Evolutionary conservation across 1,140 invertebrate species (phyloP).

Genomic region (Manduca sexta): DNA sequence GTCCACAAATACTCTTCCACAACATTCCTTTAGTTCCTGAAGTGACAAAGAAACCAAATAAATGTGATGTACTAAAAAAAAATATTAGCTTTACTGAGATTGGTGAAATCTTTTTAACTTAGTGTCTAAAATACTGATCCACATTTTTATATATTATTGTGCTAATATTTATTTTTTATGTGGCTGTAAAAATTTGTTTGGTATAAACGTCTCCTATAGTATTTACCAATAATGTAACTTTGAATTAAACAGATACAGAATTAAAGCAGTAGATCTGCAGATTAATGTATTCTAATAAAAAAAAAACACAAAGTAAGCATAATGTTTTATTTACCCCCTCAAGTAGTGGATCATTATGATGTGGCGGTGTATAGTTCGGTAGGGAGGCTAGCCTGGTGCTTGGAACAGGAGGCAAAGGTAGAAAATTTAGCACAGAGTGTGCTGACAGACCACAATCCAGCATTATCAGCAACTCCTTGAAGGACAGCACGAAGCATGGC

Average conservation of each 20-base stretch:
- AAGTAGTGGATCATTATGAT: conserved; percentile 83
- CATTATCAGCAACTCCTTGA: conserved; percentile 95
- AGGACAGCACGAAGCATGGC: conserved; percentile 94
- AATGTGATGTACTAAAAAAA: too few relatives aligned
- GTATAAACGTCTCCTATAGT: too few relatives aligned
- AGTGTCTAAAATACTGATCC: too few relatives aligned
- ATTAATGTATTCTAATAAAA: too few relatives aligned
- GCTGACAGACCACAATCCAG: conserved; percentile 95
- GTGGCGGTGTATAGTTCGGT: conserved; percentile 84
- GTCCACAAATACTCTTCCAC: conserved; percentile 92
- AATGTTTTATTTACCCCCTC: conserved; percentile 67
- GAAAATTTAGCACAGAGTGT: conserved; percentile 90
- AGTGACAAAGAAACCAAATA: neutral
- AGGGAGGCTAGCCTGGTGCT: conserved; percentile 83
- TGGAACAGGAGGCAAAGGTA: conserved; percentile 93
- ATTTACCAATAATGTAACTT: too few relatives aligned
- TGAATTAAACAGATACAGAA: too few relatives aligned
- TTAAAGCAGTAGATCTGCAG: too few relatives aligned
- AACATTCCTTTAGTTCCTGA: conserved; percentile 94
- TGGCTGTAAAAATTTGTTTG: too few relatives aligned
- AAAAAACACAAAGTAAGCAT: neutral
- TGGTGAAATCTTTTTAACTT: too few relatives aligned
- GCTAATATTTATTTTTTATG: too few relatives aligned
- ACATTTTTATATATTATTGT: too few relatives aligned
- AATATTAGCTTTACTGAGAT: too few relatives aligned